Percentiles rank a stretch among this genome's conserved stretches.
Conservation (phyloP, 1,140 invertebrate genomes). For the Drosophila serrata region DNA sequence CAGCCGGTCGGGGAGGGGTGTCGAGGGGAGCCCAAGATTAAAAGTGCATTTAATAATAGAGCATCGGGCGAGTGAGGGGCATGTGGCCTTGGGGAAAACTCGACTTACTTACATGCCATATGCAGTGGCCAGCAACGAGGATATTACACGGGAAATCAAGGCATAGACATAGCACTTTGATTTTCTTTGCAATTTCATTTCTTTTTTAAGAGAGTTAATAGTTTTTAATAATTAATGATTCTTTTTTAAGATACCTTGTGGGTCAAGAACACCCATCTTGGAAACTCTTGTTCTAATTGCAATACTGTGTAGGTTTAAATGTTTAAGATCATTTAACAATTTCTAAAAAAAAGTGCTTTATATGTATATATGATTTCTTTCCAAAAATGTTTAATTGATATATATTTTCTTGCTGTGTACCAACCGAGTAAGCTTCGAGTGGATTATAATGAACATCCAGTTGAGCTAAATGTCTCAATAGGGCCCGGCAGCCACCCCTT, state of each 20-base stretch:
- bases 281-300: background rate
- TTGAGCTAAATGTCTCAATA: slow-evolving; percentile 81
- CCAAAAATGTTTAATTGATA: background rate
- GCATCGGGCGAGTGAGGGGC: slow-evolving; percentile 43
- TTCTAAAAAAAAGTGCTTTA: too few species aligned
- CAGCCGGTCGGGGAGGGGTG: slow-evolving; percentile 14
- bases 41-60: slow-evolving; percentile 85
- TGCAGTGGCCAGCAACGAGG: slow-evolving; percentile 32
- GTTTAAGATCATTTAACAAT: background rate
- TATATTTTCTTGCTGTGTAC: background rate
- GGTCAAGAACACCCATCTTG: too few species aligned
- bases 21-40: slow-evolving; percentile 67
- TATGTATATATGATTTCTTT: too few species aligned
- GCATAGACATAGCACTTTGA: too few species aligned
- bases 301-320: background rate
- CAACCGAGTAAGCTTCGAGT: slow-evolving; percentile 56
- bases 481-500: slow-evolving; percentile 40
- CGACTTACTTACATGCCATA: slow-evolving; percentile 53
- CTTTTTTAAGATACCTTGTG: background rate
- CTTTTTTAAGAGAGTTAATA: too few species aligned
- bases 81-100: slow-evolving; percentile 74
- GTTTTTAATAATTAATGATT: too few species aligned
- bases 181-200: background rate
- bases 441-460: slow-evolving; percentile 83
- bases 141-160: slow-evolving; percentile 5